Conservation (phyloP, 2,797 vertebrate genomes). For the Sylvilagus floridanus region DNA sequence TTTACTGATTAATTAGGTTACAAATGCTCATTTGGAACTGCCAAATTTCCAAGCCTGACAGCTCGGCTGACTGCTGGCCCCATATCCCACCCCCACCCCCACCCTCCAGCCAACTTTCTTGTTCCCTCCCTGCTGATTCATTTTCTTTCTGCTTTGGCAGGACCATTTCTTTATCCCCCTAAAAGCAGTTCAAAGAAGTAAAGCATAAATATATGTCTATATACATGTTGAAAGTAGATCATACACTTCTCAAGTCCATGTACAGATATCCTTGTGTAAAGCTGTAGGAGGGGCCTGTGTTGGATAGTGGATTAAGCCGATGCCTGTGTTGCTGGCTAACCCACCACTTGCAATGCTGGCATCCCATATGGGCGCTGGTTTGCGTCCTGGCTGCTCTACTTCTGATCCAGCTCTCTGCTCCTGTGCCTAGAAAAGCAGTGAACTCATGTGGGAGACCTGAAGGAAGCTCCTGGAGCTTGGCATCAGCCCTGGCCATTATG, state of each 20-base stretch:
- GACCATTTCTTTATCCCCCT: slow-evolving; percentile 39
- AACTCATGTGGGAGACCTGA: too few relatives aligned
- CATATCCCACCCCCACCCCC: neutral
- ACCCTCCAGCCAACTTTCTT: neutral
- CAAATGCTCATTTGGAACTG: slow-evolving; percentile 17
- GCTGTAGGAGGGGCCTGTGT: neutral
- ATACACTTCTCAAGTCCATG: slow-evolving; percentile 69
- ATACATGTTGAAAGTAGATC: slow-evolving; percentile 39
- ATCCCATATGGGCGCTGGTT: too few relatives aligned
- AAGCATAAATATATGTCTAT: slow-evolving; percentile 54
- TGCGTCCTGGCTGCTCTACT: too few relatives aligned
- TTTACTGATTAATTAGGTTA: slow-evolving; percentile 54
- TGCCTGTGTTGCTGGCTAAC: too few relatives aligned
- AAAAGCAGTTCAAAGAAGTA: slow-evolving; percentile 54
- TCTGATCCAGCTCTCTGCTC: too few relatives aligned
- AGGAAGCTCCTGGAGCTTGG: too few relatives aligned
- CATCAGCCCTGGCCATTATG: too few relatives aligned
- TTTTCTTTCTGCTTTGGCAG: slow-evolving; percentile 43
- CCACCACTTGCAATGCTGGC: too few relatives aligned
- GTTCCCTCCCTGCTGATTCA: neutral
- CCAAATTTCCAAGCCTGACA: neutral
- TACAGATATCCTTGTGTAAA: slow-evolving; percentile 44
- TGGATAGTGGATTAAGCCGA: too few relatives aligned
- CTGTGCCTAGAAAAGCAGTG: too few relatives aligned
- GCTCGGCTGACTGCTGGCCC: neutral